Percentiles rank a stretch among this genome's conserved stretches.
phyloP scores from a whole-genome alignment of 1,140 invertebrate genomes.

The Anoplophora glabripennis region DNA sequence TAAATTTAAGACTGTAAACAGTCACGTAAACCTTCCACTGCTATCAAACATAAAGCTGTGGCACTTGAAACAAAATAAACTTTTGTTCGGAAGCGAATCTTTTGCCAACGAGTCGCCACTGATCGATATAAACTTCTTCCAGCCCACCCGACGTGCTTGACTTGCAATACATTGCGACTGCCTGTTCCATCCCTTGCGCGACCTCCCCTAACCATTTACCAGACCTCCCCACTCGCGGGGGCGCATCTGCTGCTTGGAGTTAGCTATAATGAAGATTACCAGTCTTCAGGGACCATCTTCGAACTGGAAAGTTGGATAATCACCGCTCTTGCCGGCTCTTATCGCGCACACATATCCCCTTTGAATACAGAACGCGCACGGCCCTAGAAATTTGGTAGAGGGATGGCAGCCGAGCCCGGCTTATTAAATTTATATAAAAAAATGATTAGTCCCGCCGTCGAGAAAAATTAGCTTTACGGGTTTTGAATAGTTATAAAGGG shows the following conservation, averaged over 20 bases:
- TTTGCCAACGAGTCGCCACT: too few relatives aligned
- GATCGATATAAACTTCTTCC: too few relatives aligned
- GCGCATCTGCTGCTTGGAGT: constrained; percentile 25
- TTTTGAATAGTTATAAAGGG: too few relatives aligned
- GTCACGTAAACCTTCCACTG: too few relatives aligned
- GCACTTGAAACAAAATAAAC: too few relatives aligned
- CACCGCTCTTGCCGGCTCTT: constrained; percentile 12
- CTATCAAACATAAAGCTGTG: too few relatives aligned
- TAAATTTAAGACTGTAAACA: too few relatives aligned
- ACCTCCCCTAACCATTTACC: background rate
- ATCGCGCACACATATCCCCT: constrained; percentile 11
- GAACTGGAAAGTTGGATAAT: constrained; percentile 28
- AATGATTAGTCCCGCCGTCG: background rate
- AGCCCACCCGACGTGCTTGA: background rate
- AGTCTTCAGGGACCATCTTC: constrained; percentile 25
- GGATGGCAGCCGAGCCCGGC: background rate
- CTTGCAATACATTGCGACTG: background rate
- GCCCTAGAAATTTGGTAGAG: too few relatives aligned
- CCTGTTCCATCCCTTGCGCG: background rate
- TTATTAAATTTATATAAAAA: background rate
- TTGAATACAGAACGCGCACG: constrained; percentile 15
- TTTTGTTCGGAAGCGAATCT: too few relatives aligned
- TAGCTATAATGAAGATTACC: constrained; percentile 30
- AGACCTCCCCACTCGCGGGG: constrained; percentile 1
- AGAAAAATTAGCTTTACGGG: too few relatives aligned